phyloP scores from a whole-genome alignment of 2,888 invertebrate genomes.

The Tipula lateralis region DNA sequence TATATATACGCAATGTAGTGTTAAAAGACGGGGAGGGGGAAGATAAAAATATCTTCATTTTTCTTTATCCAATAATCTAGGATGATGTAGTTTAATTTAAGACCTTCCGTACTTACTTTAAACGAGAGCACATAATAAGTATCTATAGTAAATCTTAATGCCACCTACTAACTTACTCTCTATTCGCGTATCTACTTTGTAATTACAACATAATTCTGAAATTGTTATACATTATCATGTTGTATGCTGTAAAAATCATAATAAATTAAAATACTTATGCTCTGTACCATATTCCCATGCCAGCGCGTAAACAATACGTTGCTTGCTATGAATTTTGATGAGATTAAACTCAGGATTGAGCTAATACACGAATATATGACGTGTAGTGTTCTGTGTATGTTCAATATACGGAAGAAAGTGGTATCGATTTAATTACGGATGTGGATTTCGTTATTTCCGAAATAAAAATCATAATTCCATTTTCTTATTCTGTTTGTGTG shows the following conservation, averaged over 20 bases:
- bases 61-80: not conserved
- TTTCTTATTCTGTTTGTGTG: not conserved
- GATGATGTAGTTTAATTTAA: not conserved
- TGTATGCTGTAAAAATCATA: not conserved
- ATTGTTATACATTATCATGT: no score
- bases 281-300: not conserved
- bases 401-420: not conserved
- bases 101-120: not conserved
- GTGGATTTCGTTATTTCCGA: not conserved
- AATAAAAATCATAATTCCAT: not conserved
- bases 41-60: not conserved
- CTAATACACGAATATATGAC: not conserved
- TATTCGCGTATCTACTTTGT: not conserved
- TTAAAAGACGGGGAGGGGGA: no score
- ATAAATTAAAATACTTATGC: not conserved
- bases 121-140: not conserved
- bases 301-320: not conserved
- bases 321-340: not conserved
- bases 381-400: not conserved
- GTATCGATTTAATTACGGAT: not conserved
- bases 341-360: not conserved
- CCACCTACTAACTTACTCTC: no score
- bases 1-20: not conserved
- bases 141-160: not conserved
- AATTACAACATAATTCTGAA: no score